Base-by-base conservation (phyloP, 2,113 vertebrate genomes). In the Sturnira hondurensis region DNA sequence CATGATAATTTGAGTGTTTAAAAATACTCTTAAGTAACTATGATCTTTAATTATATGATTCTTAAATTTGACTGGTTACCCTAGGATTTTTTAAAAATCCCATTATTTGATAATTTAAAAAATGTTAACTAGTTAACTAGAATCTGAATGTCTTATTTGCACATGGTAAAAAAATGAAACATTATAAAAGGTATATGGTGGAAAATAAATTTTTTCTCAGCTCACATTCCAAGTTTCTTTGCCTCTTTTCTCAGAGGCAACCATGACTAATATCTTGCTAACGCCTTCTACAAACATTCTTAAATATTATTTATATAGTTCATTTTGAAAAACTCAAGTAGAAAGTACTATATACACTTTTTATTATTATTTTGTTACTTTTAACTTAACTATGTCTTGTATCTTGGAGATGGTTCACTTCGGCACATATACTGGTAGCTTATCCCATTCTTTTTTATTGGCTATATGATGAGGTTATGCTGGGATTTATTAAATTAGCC, bases 131-230 rank as follows among this genome's bases (percentile, higher is more conserved):
- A 61, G 13, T 84, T 83, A 65, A 16, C n/a, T 58, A 43, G 89
- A 74, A 50, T 95, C 31, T 86, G 33, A 93, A 54, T 87, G n/a
- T 71, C 61, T 95, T 95, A 78, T 84, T 95, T 67, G 19, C 43
- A 83, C 19, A 41, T 45, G 15, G 47, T 47, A 70, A 87, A 93
- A 93, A 70, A 74, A 90, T 70, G 3, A 86, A 93, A 63, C 52
- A 54, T 63, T 92, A 93, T 28, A 10, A 56, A 89, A 95, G 7
- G 12, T 67, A 17, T 22, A 19, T 3, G 54, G 11, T 84, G 14
- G 50, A 47, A 94, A 63, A 28, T 83, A 50, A 71, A 65, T 81
- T 86, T 82, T 56, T 81, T 96, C 52, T 47, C 16, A 41, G 9
- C 7, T 61, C 19, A 67, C 20, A 67, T 52, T 22, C 7, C 11